Evolutionary conservation across 2,888 invertebrate genomes (phyloP), one percentile per base, ranked within the genome.

Genomic region (Sinopyrophorus schimmeli): DNA sequence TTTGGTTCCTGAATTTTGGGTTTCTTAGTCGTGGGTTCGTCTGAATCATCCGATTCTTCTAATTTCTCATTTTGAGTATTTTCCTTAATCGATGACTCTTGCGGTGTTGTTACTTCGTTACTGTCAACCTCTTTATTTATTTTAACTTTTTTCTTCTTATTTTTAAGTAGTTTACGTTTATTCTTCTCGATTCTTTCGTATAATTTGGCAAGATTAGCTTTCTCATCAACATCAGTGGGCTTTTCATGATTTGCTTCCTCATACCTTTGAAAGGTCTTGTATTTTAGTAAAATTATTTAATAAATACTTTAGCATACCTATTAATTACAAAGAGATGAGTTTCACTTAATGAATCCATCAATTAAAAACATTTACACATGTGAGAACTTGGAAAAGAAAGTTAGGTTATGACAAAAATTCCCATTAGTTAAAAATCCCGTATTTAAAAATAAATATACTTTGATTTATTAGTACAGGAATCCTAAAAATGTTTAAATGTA

Each of bases 131-230:
- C 74, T 74, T 28, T 69, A 61, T 32, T 55, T 63, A 16, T 55
- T 49, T 60, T 67, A n/a, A n/a, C 60, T 14, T 66, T 62, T 55
- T 61, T 49, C 24, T 66, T 55, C 44, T n/a, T 59, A 65, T 60
- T 75, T 76, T 41, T 70, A 66, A 28, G 56, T 65, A 31, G 55
- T 53, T 56, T 71, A 61, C n/a, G 66, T 59, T 77, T 78, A 39
- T 79, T 75, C 61, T 76, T 76, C 65, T 84, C 80, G 35, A 84
- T 83, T 68, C 78, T 80, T 63, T 79, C 75, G 48, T 83, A 75
- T 7, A 85, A 67, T 57, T 77, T 78, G 60, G 80, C 76, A 16
- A 85, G 71, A 57, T 81, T 80, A 58, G 72, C 73, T 24, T 77
- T 71, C 71, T 83, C 83, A 55, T 78, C 76, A 42, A 66, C 54